Percentiles rank a stretch among this genome's conserved stretches.
Evolutionary conservation across 2,797 vertebrate genomes (phyloP).

Genomic region (Thripadectes ignobilis): DNA sequence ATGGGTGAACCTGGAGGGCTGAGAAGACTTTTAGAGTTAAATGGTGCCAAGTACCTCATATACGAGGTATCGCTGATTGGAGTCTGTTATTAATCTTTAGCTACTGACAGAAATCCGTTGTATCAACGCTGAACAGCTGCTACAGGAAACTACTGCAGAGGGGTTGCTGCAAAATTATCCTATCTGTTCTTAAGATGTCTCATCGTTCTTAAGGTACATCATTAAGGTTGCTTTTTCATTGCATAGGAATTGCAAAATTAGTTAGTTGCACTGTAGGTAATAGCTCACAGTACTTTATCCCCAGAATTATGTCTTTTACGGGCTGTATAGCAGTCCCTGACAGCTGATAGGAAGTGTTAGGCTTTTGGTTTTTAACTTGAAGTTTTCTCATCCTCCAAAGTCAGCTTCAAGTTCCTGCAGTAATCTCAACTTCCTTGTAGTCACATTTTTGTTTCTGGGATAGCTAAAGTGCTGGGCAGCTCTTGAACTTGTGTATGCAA

Average conservation of each 20-base stretch:
- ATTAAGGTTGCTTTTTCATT: not conserved
- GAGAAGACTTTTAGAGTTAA: not conserved
- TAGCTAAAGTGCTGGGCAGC: not conserved
- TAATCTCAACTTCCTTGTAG: not conserved
- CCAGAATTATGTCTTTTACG: not conserved
- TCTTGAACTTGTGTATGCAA: not conserved
- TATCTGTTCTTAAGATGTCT: not conserved
- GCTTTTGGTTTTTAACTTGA: not conserved
- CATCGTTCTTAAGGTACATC: not conserved
- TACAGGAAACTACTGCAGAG: not conserved
- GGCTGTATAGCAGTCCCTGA: not conserved
- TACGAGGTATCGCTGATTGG: not conserved
- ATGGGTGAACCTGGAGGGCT: not conserved
- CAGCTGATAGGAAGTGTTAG: not conserved
- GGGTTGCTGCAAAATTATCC: not conserved
- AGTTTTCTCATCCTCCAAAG: not conserved
- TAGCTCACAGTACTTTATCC: not conserved
- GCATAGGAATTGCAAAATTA: not conserved
- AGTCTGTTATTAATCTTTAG: not conserved
- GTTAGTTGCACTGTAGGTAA: not conserved
- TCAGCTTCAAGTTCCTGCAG: not conserved
- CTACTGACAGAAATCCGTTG: not conserved
- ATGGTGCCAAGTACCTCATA: not conserved
- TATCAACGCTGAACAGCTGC: not conserved
- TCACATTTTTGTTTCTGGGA: not conserved